Base-by-base conservation (phyloP, 2,888 invertebrate genomes). In the Deilephila elpenor region DNA sequence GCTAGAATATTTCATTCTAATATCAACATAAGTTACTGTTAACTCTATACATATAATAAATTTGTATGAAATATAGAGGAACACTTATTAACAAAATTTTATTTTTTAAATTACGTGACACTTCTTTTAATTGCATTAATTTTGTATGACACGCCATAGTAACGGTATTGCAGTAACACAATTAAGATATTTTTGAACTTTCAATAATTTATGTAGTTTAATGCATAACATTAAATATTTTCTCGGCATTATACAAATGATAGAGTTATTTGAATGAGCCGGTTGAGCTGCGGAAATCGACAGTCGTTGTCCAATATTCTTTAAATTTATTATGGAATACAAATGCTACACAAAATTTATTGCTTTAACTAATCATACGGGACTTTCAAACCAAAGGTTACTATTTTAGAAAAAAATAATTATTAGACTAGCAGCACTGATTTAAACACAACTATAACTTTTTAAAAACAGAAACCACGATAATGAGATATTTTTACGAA, bases 81-180 rank as follows among this genome's bases (percentile, higher is more conserved):
- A 73, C 25, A 20, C 51, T 34, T 6, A 62, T 71, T 64, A 73
- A 73, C 61, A 71, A 34, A 75, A 76, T 34, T 79, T 78, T 76
- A 76, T 79, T 77, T 25, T 75, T 78, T 77, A 37, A 61, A 77
- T 75, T 44, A 75, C 74, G 25, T 51, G 20, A 17, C 14, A 67
- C 17, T 44, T 67, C 14, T 51, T 51, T 17, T 67, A 67, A 51
- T 51, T 44, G 44, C 25, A n/a, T 67, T 67, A 67, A 51, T 67
- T 64, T 64, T 37, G 62, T 64, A 44, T 44, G 44, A 44, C 64
- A 37, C 20, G 8, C 14, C 64, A 20, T 20, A 20, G 1, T 64
- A 11, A 29, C 20, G 20, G 20, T 25, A 67, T 67, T 67, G 25
- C 25, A 67, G 51, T 14, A 17, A 5, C 25, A 7, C 7, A 67